A percentile compares a stretch with the other conserved stretches of the same genome.
phyloP scores from a whole-genome alignment of 2,797 vertebrate genomes.

The Platyrinchus mystaceus region DNA sequence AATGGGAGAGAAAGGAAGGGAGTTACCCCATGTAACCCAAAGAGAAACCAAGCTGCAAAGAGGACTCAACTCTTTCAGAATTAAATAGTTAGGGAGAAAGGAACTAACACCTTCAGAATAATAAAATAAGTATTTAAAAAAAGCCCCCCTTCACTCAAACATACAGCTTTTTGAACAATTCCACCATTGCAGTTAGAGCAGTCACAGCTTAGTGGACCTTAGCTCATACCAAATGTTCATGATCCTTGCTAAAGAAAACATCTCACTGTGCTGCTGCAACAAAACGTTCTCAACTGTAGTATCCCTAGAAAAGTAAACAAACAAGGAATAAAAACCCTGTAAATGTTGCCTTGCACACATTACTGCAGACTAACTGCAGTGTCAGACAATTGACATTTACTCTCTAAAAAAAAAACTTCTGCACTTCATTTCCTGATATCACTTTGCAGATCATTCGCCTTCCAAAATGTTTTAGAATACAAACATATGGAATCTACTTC shows the following conservation, averaged over 20 bases:
- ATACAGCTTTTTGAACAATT: neutral
- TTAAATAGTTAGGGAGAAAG: neutral
- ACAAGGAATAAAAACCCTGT: neutral
- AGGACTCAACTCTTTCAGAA: neutral
- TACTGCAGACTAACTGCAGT: too few species aligned
- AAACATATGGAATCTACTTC: neutral
- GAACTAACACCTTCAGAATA: neutral
- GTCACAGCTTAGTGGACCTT: neutral
- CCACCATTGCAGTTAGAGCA: neutral
- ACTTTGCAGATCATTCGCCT: neutral
- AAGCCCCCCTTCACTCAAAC: neutral
- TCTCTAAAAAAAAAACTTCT: neutral
- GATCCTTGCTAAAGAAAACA: neutral
- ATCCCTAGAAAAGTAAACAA: neutral
- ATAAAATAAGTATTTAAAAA: neutral
- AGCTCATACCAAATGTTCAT: neutral
- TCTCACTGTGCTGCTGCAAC: neutral
- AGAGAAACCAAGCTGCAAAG: slow-evolving; percentile 44
- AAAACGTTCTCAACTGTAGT: neutral
- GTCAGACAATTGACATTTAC: neutral
- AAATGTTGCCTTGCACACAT: neutral
- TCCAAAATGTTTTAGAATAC: neutral
- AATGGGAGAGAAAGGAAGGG: slow-evolving; percentile 60
- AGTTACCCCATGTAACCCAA: slow-evolving; percentile 48
- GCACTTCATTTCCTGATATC: neutral